Evolutionary conservation across 2,888 invertebrate species (phyloP), one percentile per base, ranked within the genome.

Genomic region (Antheraea assamensis): DNA sequence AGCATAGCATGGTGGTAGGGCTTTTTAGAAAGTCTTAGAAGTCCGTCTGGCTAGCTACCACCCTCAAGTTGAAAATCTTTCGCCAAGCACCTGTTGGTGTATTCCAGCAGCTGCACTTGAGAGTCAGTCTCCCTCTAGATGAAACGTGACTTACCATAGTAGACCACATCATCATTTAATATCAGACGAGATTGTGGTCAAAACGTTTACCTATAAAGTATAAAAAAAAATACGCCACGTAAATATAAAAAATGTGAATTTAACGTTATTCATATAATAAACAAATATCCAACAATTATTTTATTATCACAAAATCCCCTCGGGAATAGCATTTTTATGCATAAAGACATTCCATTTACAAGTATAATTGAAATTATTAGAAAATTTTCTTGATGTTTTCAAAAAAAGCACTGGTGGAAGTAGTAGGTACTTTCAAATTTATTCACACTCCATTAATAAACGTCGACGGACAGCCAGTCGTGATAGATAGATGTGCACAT

Each of bases 371-470:
- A 19, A 64, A 64, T 64, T 27, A 64, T 64, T 30, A 30, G 17
- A 30, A 64, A 64, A 64, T 30, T 1, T 3, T 15, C 27, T 27
- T 64, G 4, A 64, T 4, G 30, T 64, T 64, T n/a, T 64, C 15
- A 30, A 64, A 4, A 64, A 30, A 24, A 64, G 30, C 30, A 30
- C 30, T 27, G 19, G 15, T 10, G 17, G n/a, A n/a, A n/a, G n/a
- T n/a, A n/a, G 27, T 21, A 30, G 61, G 79, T 83, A 83, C 83
- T 83, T 86, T 86, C 87, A 88, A 88, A 89, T 90, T 85, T 89
- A 90, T 90, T 90, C 90, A 85, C 85, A 86, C 84, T 87, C 89
- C 90, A 91, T 91, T 90, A 90, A 90, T 90, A 89, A 85, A 83
- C 85, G 90, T 90, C 88, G 82, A 80, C 85, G 83, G 83, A 83